Percentiles rank a stretch among this genome's conserved stretches.
phyloP scores from a whole-genome alignment of 92 coral and sea anemone species.

The Actinostola sp. region DNA sequence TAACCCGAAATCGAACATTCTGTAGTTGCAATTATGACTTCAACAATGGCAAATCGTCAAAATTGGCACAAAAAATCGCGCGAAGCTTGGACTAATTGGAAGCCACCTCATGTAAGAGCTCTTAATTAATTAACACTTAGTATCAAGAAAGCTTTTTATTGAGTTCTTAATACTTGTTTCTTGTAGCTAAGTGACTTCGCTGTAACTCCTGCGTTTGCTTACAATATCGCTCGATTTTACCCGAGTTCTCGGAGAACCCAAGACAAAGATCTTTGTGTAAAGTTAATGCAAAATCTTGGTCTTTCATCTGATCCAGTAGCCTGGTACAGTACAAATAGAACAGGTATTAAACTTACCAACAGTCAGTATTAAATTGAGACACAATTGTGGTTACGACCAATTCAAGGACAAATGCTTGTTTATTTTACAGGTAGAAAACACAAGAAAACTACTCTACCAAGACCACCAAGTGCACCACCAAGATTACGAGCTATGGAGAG shows the following conservation, averaged over 20 bases:
- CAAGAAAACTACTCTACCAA: slow-evolving; percentile 22
- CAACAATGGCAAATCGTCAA: slow-evolving; percentile 85
- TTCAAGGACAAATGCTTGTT: too few species aligned
- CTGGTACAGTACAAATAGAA: slow-evolving; percentile 84
- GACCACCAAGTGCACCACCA: slow-evolving; percentile 58
- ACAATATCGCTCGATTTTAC: slow-evolving; percentile 79
- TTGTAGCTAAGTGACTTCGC: slow-evolving; percentile 66
- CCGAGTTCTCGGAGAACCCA: slow-evolving; percentile 43
- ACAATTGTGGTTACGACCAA: too few species aligned
- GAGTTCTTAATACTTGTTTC: background rate
- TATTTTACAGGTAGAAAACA: background rate
- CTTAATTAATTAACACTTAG: background rate
- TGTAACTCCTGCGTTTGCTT: slow-evolving; percentile 76
- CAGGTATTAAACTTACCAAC: too few species aligned
- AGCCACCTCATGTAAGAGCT: slow-evolving; percentile 55
- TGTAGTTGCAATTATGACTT: slow-evolving; percentile 61
- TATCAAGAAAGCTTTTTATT: background rate
- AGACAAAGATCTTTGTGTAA: slow-evolving; percentile 67
- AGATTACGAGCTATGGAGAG: slow-evolving; percentile 44
- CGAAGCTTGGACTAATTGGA: slow-evolving; percentile 75
- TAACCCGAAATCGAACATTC: slow-evolving; percentile 21
- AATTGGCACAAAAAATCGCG: slow-evolving; percentile 54
- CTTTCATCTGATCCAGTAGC: slow-evolving; percentile 68
- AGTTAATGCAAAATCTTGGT: slow-evolving; percentile 80
- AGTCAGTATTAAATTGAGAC: too few species aligned